Base-by-base conservation (phyloP, 2,797 vertebrate species). In the Sphaeramia orbicularis region DNA sequence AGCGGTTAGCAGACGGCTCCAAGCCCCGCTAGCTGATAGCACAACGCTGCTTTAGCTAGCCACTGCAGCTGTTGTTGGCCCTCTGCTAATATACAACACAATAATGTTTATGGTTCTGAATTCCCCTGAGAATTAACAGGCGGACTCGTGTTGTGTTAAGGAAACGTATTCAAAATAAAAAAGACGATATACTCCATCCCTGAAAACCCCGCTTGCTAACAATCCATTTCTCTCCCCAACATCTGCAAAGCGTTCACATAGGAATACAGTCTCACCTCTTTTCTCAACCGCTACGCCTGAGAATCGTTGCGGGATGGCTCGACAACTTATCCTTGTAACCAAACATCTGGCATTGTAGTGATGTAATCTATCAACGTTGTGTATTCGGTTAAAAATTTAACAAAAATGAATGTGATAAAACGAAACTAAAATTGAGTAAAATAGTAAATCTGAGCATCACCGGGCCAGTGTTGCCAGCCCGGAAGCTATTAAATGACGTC, bases 401-500 rank as follows among this genome's bases (percentile, higher is more conserved):
- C 12, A 7, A 3, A 14, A 7, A 3, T 1, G 3, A 36, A 2
- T 15, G n/a, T 8, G 9, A 11, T 15, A 64, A 78, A 60, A 67
- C 12, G 16, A 6, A 14, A 21, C 24, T 15, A 66, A 72, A 71
- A 67, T 51, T 55, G 7, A 49, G 37, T 45, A 35, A 51, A 81
- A 78, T 44, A 47, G 16, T 56, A 78, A 78, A 89, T 86, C 75
- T 63, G 68, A 74, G 68, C 72, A 83, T 84, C 87, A 76, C 83
- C 87, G 85, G 87, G 83, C 64, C 77, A 85, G 50, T 19, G 45
- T 36, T 57, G 21, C 62, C 69, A 86, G 85, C 71, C 92, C 91
- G 94, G 94, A 95, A 94, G 91, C 81, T 42, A 63, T 15, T 15
- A 14, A 2, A 10, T 76, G 87, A 89, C 90, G 93, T 93, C 79